Evolutionary conservation across 2,113 vertebrate genomes (phyloP), one percentile per base, ranked within the genome.

Genomic region (Tauraco erythrolophus): DNA sequence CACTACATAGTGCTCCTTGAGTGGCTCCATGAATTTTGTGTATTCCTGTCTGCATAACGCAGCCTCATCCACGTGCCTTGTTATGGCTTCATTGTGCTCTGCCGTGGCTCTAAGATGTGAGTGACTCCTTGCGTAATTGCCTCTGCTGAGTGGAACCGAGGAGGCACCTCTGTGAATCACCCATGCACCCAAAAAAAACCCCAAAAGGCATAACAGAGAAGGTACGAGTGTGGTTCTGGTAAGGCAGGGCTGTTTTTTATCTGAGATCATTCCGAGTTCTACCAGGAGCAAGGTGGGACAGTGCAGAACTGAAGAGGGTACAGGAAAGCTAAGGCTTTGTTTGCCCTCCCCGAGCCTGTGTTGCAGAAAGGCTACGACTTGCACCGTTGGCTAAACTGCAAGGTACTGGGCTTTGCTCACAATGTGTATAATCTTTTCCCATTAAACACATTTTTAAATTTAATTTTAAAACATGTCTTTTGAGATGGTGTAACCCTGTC

Each of bases 61-160:
- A 92, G 57, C 57, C 48, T 51, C n/a, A 14, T 25, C 43, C 39
- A 1, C 1, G 15, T n/a, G 22, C 61, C 66, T 46, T 23, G 19
- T 14, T 51, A 8, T 0, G 16, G 48, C 70, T 83, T 53, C 35
- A 0, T 0, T 21, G 17, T 28, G 57, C 39, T 66, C 11, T 43
- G 71, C 30, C 0, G 0, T 25, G 77, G 77, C 30, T 61, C 30
- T 11, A 7, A 75, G 65, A 68, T 1, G 31, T 1, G 37, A 56
- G 70, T 0, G 0, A 9, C 28, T 64, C 61, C 57, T 45, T 7
- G 25, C 9, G 0, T 14, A 68, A 50, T 18, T 10, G 51, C 11
- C 10, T 14, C 25, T 62, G 70, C 61, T 19, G 48, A 31, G 31
- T 3, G 12, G 39, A 43, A 27, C 39, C 12, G n/a, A 45, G 68